phyloP scores from a whole-genome alignment of 1,140 invertebrate genomes.

The Phymorhynchus buccinoides region DNA sequence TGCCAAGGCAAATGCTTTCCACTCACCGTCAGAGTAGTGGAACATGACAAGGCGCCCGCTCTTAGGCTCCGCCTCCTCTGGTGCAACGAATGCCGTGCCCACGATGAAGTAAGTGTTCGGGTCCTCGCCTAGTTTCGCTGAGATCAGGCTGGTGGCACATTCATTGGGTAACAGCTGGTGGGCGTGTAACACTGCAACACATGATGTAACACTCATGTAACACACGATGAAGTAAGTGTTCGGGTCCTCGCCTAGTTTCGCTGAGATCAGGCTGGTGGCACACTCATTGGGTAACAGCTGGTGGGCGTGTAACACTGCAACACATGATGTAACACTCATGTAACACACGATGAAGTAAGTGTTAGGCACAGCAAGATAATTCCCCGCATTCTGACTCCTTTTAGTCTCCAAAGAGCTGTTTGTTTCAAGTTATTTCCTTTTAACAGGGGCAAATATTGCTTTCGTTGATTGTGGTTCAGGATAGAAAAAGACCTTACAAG shows the following conservation, averaged over 20 bases:
- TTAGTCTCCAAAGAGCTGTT: too few relatives aligned
- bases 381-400: too few relatives aligned
- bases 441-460: too few relatives aligned
- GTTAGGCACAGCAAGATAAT: constrained; percentile 90
- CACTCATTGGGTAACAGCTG: constrained; percentile 91
- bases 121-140: constrained; percentile 92
- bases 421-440: too few relatives aligned
- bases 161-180: constrained; percentile 92
- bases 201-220: too few relatives aligned
- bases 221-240: constrained; percentile 93
- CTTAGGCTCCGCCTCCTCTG: constrained; percentile 96
- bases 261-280: constrained; percentile 90
- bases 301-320: constrained; percentile 90
- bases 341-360: constrained; percentile 95
- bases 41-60: constrained; percentile 90
- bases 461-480: too few relatives aligned
- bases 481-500: too few relatives aligned
- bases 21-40: constrained; percentile 86
- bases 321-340: constrained; percentile 88
- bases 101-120: constrained; percentile 93
- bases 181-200: constrained; percentile 82
- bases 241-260: constrained; percentile 91
- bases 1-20: too few relatives aligned
- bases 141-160: constrained; percentile 91
- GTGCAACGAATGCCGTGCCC: constrained; percentile 93